phyloP scores from a whole-genome alignment of 2,888 invertebrate genomes.

The Liodrosophila aerea region DNA sequence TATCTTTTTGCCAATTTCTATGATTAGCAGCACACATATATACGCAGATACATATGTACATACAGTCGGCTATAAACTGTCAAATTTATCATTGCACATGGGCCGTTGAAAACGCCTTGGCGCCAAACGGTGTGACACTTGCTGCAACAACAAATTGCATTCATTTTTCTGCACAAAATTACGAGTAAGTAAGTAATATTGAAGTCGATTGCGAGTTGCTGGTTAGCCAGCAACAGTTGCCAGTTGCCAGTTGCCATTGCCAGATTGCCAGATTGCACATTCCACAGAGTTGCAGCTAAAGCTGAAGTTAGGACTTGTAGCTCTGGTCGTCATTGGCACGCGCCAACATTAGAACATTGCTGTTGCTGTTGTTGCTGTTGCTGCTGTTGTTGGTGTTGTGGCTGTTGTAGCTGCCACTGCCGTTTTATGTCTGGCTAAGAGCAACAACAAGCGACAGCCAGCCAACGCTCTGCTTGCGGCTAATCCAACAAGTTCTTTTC shows the following conservation, averaged over 20 bases:
- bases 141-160: constrained; percentile 72
- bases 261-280: constrained; percentile 67
- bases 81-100: constrained; percentile 79
- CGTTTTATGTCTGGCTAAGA: constrained; percentile 49
- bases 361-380: constrained; percentile 25
- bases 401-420: constrained; percentile 42
- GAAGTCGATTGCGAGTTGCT: constrained; percentile 35
- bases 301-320: constrained; percentile 4
- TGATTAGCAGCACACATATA: constrained; percentile 26
- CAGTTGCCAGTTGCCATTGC: constrained; percentile 42
- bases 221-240: constrained; percentile 17
- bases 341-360: constrained; percentile 62
- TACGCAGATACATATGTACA: neutral
- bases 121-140: constrained; percentile 79
- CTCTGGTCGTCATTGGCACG: constrained; percentile 58
- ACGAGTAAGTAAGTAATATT: constrained; percentile 46
- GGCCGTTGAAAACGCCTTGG: constrained; percentile 73
- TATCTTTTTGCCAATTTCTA: constrained; percentile 47
- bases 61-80: constrained; percentile 71
- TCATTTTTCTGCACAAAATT: constrained; percentile 71
- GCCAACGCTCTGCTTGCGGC: constrained; percentile 53
- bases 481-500: constrained; percentile 70
- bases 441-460: constrained; percentile 25
- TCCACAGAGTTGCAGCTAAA: constrained; percentile 38
- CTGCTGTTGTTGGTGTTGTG: no score